These are phyloP conservation scores for Proterorhinus semilunaris DNA, from an alignment of 2,113 vertebrate genomes.

Conservation along the genomic window DNA sequence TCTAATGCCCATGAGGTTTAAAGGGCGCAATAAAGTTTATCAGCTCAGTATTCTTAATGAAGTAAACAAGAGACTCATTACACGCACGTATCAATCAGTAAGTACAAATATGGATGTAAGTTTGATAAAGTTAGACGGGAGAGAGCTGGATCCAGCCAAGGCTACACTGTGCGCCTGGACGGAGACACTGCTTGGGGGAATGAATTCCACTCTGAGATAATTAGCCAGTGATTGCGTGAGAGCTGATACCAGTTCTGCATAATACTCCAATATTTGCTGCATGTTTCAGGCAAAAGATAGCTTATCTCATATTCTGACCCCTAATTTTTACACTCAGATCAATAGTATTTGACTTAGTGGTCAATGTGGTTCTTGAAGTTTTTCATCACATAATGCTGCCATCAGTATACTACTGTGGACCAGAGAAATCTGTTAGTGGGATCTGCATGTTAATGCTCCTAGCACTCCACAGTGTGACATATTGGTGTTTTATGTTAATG, in stretches of 20 bases:
- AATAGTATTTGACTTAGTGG: slow-evolving; percentile 66
- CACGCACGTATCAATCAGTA: slow-evolving; percentile 25
- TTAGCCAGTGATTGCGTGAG: slow-evolving; percentile 59
- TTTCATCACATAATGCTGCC: slow-evolving; percentile 42
- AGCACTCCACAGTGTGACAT: slow-evolving; percentile 44
- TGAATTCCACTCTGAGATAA: slow-evolving; percentile 57
- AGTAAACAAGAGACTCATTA: slow-evolving; percentile 20
- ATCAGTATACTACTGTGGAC: slow-evolving; percentile 22
- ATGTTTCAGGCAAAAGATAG: slow-evolving; percentile 49
- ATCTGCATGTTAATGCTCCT: slow-evolving; percentile 47
- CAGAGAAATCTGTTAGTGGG: slow-evolving; percentile 32
- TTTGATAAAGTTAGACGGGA: slow-evolving; percentile 15
- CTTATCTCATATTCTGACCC: slow-evolving; percentile 45
- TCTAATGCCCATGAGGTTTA: slow-evolving; percentile 34
- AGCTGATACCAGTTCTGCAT: slow-evolving; percentile 52
- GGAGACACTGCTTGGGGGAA: slow-evolving; percentile 48
- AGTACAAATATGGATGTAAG: background rate
- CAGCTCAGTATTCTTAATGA: slow-evolving; percentile 8
- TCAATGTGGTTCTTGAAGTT: slow-evolving; percentile 62
- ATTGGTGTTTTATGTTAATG: slow-evolving; percentile 60
- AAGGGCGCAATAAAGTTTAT: slow-evolving; percentile 29
- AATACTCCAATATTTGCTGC: slow-evolving; percentile 59
- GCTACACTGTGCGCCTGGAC: slow-evolving; percentile 43
- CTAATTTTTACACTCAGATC: slow-evolving; percentile 63
- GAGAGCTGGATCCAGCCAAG: slow-evolving; percentile 39